phyloP scores from a whole-genome alignment of 2,113 vertebrate species.

The Cnemophilus loriae region DNA sequence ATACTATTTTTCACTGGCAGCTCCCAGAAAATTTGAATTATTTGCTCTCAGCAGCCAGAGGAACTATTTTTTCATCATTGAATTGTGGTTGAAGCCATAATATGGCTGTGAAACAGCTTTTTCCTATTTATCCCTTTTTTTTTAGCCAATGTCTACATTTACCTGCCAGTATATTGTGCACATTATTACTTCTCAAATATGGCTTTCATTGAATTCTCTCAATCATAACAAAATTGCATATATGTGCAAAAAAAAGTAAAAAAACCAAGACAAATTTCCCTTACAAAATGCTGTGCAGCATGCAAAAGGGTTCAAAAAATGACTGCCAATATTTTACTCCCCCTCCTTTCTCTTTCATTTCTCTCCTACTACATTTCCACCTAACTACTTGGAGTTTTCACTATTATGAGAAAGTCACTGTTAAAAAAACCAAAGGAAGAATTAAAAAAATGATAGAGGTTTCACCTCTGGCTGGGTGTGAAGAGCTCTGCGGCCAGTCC shows the following conservation, averaged over 20 bases:
- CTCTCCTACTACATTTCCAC: background rate
- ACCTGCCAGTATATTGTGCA: background rate
- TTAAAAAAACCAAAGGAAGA: background rate
- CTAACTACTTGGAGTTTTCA: background rate
- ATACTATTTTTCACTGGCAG: background rate
- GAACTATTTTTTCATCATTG: background rate
- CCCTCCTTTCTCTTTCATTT: background rate
- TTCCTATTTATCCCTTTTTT: background rate
- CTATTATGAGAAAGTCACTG: background rate
- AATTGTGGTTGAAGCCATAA: background rate
- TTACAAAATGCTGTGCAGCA: background rate
- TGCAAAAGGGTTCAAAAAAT: background rate
- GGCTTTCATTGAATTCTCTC: background rate
- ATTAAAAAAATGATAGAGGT: accelerated
- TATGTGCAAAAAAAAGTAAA: accelerated
- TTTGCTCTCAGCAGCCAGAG: background rate
- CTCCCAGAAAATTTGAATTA: background rate
- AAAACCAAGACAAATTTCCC: background rate
- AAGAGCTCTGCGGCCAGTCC: background rate
- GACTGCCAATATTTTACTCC: background rate
- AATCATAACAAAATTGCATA: background rate
- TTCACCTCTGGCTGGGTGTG: background rate
- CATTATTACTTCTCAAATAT: background rate
- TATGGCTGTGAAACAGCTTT: background rate
- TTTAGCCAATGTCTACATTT: background rate